Base-by-base conservation (phyloP, 2,888 invertebrate genomes). In the Ganaspis brasiliensis region DNA sequence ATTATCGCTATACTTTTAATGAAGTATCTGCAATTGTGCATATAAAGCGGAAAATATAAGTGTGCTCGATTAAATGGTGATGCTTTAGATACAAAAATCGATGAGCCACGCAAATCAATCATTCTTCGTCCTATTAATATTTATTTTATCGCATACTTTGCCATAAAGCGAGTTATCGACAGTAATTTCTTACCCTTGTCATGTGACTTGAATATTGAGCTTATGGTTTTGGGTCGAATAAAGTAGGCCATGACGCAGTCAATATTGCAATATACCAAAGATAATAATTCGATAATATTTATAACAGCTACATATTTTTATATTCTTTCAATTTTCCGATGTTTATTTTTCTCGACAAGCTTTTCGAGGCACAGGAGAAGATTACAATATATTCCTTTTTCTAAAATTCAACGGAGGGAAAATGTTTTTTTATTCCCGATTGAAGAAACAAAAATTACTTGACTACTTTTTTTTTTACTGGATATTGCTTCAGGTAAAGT, bases 31-130 rank as follows among this genome's bases (percentile, higher is more conserved):
- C 31, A 31, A 31, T 6, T 31, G 40, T 40, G 10, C 40, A 40
- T 40, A 12, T 9, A 40, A 8, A 10, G 2, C 40, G 6, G 49
- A n/a, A 16, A 49, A 49, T 6, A 49, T 49, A 16, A 49, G 49
- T n/a, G 49, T 16, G 49, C 49, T 49, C 16, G 49, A 49, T 49
- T 16, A 16, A n/a, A 16, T 49, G 16, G 16, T 35, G 61, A 37
- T 61, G 37, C 12, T 37, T 35, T 61, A 19, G 19, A 61, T 61
- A 37, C 12, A 12, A 12, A 61, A 61, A 37, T 61, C 26, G 56
- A 21, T 57, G 26, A 57, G 26, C 10, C 24, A 57, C 24, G 19
- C 37, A 16, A 63, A 63, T 63, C 37, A 63, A 63, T 63, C 61
- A 63, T 21, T 63, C 35, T 10, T 37, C 21, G 37, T 37, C 14